Base-by-base conservation (phyloP, 2,797 vertebrate genomes). In the Coranthus polyacanthus region DNA sequence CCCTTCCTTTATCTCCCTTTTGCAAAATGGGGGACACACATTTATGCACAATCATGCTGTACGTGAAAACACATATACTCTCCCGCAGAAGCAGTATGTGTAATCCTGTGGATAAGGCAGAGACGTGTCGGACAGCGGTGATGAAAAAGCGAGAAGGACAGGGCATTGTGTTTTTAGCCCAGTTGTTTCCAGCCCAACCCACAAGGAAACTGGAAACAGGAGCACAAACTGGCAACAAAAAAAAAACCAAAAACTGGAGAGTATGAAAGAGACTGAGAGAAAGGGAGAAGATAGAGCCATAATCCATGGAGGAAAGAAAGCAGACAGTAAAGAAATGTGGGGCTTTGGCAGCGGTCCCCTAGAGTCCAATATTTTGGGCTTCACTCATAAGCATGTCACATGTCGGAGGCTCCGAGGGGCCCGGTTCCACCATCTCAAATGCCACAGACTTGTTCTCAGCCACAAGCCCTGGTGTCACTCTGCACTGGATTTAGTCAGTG, bases 381-480 rank as follows among this genome's bases (percentile, higher is more conserved):
- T 79, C 68, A 47, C 75, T 86, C 77, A 54, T 78, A 78, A 85
- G 82, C 75, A 76, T 66, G 83, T 83, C 90, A 79, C 79, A 81
- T 87, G 80, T 85, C 63, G 12, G 64, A 68, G 79, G 71, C 87
- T 87, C 71, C 43, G 1, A 79, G 74, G 84, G 81, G 81, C 79
- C 82, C 51, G 9, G 84, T 67, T 87, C 64, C 77, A 72, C 64
- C 86, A 68, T 85, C 85, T 86, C 71, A 90, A 87, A 91, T 90
- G 88, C 90, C 85, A 88, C 86, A 69, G 90, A 74, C 82, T 84
- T 81, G 85, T 90, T 88, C 84, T 79, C 83, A 87, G 88, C 84
- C 87, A 84, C 85, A 80, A 86, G 74, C 88, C 57, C 68, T 69
- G 56, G 79, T 88, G 87, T 88, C 87, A 87, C 83, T 90, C 82